Evolutionary conservation across 2,797 vertebrate species (phyloP), one percentile per base, ranked within the genome.

Genomic region (Spinus olivaceus): DNA sequence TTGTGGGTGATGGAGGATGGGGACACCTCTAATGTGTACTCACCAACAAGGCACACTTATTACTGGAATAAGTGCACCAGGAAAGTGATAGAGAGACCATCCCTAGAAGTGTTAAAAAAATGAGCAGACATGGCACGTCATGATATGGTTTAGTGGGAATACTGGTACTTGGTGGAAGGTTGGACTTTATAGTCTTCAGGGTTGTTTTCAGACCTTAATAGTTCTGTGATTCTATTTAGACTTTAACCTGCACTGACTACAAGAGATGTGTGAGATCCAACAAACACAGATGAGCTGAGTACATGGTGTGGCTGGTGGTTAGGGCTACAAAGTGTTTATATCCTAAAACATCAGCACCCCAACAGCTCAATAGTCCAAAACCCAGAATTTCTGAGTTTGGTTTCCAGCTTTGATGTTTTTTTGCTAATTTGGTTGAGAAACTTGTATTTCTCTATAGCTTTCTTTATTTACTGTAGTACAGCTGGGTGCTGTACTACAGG

Each of bases 231-330:
- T 67, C 22, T 32, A 1, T n/a, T 74, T 33, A 47, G 13, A 17
- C 7, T 80, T 13, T 61, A 61, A 71, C 8, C 28, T 56, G 8
- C 12, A 54, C 6, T 46, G n/a, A 21, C 32, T 73, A 37, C 22
- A 37, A 42, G 24, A 35, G 7, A 16, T 13, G 0, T 28, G 9
- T 53, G 57, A 83, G 8, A 32, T 74, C 9, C 51, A 74, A 7
- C n/a, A 86, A 78, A 35, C 9, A 16, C 2, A 18, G 12, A 6
- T 49, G 25, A 92, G 24, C 4, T 61, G 41, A 81, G 28, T 4
- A 21, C 8, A 1, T 32, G 21, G 5, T 10, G 32, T 12, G 25
- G 8, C 14, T 22, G 35, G 15, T 2, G 22, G 6, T 27, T n/a
- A 80, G 8, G 12, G 18, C 20, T 73, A 13, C 1, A 4, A 60